Evolutionary conservation across 2,888 invertebrate genomes (phyloP).

Genomic region (Drosophila crucigera): DNA sequence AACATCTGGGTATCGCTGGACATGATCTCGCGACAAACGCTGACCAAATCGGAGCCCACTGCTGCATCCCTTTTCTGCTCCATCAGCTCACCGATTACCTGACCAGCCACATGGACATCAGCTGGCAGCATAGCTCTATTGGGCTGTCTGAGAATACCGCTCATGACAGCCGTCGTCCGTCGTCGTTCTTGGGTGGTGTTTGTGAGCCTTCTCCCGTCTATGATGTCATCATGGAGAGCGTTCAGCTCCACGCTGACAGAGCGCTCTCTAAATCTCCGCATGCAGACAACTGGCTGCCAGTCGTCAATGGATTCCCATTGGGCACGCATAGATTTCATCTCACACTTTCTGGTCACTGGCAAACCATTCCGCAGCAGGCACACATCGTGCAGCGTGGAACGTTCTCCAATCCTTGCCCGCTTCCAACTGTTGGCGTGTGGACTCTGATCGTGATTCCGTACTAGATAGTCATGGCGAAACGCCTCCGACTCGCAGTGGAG

Average conservation of each 20-base stretch:
- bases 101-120: conserved; percentile 87
- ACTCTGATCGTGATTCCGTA: conserved; percentile 56
- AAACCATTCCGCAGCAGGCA: conserved; percentile 87
- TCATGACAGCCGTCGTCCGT: conserved; percentile 42
- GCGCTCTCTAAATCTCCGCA: conserved; percentile 61
- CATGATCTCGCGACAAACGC: conserved; percentile 86
- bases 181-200: conserved; percentile 48
- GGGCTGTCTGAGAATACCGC: conserved; percentile 56
- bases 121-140: conserved; percentile 86
- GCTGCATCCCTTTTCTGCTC: conserved; percentile 57
- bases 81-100: conserved; percentile 72
- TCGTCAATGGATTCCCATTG: conserved; percentile 85
- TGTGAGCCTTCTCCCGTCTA: conserved; percentile 55
- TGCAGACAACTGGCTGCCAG: conserved; percentile 59
- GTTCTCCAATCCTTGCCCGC: conserved; percentile 84
- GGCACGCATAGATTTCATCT: conserved; percentile 86
- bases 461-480: conserved; percentile 61
- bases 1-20: conserved; percentile 83
- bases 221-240: conserved; percentile 68
- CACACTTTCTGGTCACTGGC: conserved; percentile 87
- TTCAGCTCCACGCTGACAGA: conserved; percentile 70
- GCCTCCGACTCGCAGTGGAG: conserved; percentile 61
- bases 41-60: conserved; percentile 72
- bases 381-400: conserved; percentile 83
- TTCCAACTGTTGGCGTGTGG: conserved; percentile 69